phyloP scores from a whole-genome alignment of 1,140 invertebrate species.

The Papilio machaon region DNA sequence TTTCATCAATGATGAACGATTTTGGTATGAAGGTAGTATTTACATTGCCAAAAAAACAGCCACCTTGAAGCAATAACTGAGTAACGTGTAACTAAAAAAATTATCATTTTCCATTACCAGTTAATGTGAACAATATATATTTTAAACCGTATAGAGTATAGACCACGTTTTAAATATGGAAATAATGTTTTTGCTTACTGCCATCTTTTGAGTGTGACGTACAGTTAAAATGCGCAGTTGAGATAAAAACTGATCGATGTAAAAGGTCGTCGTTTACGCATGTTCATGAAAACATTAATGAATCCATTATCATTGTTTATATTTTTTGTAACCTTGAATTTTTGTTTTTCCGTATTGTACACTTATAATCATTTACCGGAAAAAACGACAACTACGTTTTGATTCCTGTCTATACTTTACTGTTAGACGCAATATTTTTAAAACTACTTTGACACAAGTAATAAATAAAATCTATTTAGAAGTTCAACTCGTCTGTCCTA shows the following conservation, averaged over 20 bases:
- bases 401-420: neutral
- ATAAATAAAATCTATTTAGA: neutral
- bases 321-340: slow-evolving; percentile 9
- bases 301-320: slow-evolving; percentile 14
- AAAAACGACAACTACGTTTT: neutral
- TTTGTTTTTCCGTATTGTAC: slow-evolving; percentile 19
- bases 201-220: neutral
- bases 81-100: no score
- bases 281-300: slow-evolving; percentile 9
- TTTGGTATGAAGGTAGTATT: no score
- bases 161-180: neutral
- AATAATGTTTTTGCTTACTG: neutral
- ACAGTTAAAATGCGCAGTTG: neutral
- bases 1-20: no score
- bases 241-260: slow-evolving; percentile 31
- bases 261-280: slow-evolving; percentile 10
- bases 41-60: no score
- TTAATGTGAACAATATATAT: neutral
- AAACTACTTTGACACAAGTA: neutral
- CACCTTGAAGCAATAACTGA: no score
- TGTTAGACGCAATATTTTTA: neutral
- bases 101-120: no score
- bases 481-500: no score
- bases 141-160: neutral
- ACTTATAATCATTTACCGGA: neutral